phyloP scores from a whole-genome alignment of 2,888 invertebrate species.

The Polyommatus iphigenia region DNA sequence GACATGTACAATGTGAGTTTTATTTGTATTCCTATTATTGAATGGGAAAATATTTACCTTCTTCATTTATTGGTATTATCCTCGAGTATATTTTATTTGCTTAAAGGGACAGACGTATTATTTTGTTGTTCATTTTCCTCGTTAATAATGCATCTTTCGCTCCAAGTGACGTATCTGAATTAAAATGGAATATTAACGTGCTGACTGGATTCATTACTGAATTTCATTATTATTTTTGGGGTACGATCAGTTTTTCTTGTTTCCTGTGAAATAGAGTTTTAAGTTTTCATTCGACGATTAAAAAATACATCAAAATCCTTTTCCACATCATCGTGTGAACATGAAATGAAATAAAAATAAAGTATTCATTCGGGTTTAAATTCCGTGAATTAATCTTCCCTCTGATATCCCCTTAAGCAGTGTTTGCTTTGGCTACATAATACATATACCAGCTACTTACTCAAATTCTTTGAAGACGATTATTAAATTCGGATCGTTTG shows the following conservation, averaged over 20 bases:
- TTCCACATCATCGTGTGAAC: not conserved
- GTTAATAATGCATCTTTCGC: not conserved
- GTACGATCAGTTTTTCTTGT: too few relatives aligned
- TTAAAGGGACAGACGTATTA: not conserved
- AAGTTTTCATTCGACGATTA: not conserved
- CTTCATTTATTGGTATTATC: not conserved
- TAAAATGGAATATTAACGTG: not conserved
- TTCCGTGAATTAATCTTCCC: too few relatives aligned
- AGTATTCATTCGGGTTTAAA: too few relatives aligned
- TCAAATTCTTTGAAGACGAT: not conserved
- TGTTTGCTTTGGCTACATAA: not conserved
- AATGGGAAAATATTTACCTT: not conserved
- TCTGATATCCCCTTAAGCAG: too few relatives aligned
- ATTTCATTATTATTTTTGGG: too few relatives aligned
- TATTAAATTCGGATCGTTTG: not conserved
- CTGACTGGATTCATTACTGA: not conserved
- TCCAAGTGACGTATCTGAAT: not conserved
- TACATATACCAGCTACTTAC: not conserved
- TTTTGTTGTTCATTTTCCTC: too few relatives aligned
- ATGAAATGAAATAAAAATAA: too few relatives aligned
- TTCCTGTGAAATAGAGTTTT: not conserved
- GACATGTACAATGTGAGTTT: constrained; percentile 23
- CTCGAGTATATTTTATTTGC: not conserved
- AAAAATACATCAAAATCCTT: not conserved
- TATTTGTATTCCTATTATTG: constrained; percentile 5